A percentile compares a stretch with the other conserved stretches of the same genome.
Conservation (phyloP, 1,140 invertebrate species). For the Penaeus japonicus region DNA sequence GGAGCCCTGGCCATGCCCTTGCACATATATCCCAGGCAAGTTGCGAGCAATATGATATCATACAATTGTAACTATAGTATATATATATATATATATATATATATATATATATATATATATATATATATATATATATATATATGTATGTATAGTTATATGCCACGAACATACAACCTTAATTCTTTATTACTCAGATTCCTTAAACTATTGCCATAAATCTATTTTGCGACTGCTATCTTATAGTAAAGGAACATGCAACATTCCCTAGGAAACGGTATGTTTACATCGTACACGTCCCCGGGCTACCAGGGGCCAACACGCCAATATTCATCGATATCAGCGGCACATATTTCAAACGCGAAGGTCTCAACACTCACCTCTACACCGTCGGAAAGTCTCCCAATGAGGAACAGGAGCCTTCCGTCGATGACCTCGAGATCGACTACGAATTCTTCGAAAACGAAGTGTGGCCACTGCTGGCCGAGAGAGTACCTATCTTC, state of each 20-base stretch:
- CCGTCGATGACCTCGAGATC: slow-evolving; percentile 75
- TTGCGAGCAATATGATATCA: no score
- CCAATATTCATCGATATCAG: slow-evolving; percentile 84
- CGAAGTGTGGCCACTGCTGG: slow-evolving; percentile 80
- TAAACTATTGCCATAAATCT: no score
- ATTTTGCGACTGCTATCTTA: no score
- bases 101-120: slow-evolving; percentile 18
- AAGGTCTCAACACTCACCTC: slow-evolving; percentile 72
- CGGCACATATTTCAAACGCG: slow-evolving; percentile 70
- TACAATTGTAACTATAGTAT: not conserved
- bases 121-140: slow-evolving; percentile 6
- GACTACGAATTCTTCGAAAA: slow-evolving; percentile 82
- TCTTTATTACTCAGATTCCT: not conserved
- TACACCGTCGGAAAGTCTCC: slow-evolving; percentile 77
- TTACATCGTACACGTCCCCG: slow-evolving; percentile 79
- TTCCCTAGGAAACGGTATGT: slow-evolving; percentile 79
- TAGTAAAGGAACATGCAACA: no score
- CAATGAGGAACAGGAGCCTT: slow-evolving; percentile 74
- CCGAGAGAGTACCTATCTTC: slow-evolving; percentile 80
- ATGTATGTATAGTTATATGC: not conserved
- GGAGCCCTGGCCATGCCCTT: no score
- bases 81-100: slow-evolving; percentile 19
- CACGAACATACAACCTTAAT: not conserved
- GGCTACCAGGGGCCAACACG: slow-evolving; percentile 81
- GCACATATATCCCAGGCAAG: no score